These are phyloP conservation scores for Coelogynopora nodosa DNA, from an alignment of 2,888 invertebrate genomes.

Conservation along the genomic window DNA sequence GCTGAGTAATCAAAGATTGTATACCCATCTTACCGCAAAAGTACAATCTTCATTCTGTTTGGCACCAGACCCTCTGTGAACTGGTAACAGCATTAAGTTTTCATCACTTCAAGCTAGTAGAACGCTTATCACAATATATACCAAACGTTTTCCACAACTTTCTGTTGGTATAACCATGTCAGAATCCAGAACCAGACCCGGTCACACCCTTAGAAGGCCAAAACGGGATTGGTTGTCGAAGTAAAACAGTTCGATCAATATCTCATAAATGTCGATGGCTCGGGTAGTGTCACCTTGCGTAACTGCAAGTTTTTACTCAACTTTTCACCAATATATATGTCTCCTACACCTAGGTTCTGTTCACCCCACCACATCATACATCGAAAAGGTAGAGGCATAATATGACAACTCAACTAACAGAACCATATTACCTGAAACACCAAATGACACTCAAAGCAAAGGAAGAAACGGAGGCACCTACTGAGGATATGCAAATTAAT, in stretches of 20 bases:
- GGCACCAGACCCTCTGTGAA: constrained; percentile 47
- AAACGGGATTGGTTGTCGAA: constrained; percentile 50
- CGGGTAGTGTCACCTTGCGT: constrained; percentile 48
- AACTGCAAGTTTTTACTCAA: background rate
- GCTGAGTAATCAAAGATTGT: background rate
- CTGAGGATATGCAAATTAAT: background rate
- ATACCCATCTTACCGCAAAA: constrained; percentile 12
- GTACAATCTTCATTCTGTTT: constrained; percentile 42
- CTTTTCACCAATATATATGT: too few relatives aligned
- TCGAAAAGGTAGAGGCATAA: too few relatives aligned
- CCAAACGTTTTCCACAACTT: constrained; percentile 47
- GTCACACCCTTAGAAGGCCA: constrained; percentile 50
- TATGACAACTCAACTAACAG: too few relatives aligned
- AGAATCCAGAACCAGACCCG: constrained; percentile 50
- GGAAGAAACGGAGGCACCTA: background rate
- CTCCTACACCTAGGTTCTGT: too few relatives aligned
- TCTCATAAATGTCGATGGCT: constrained; percentile 48
- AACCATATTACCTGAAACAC: too few relatives aligned
- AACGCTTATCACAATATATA: constrained; percentile 49
- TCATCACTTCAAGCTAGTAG: constrained; percentile 49
- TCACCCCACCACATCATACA: too few relatives aligned
- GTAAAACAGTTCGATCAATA: constrained; percentile 50
- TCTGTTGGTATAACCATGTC: constrained; percentile 49
- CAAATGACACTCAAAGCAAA: too few relatives aligned
- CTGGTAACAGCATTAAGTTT: constrained; percentile 50